Base-by-base conservation (phyloP, 92 coral and sea anemone genomes). In the Phenganax stokvisi region DNA sequence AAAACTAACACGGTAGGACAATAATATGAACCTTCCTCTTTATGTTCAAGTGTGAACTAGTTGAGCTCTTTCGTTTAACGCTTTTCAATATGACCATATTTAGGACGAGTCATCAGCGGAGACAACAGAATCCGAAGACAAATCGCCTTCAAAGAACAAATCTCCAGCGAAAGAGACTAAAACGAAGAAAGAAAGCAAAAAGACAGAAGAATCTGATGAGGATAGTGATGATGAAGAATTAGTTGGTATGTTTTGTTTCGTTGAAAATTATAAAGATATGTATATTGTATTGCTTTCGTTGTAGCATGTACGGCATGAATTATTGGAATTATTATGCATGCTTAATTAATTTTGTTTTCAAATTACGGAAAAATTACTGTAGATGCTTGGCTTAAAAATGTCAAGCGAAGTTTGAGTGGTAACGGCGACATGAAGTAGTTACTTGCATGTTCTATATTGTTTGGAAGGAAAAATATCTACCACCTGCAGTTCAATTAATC, bases 161-260 rank as follows among this genome's bases (percentile, higher is more conserved):
- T 31, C 71, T 15, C 81, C 83, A 15, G 56, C 15, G 11, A 76
- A 76, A 13, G 56, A 29, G 87, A 83, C 72, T 84, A 86, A 64
- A 83, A 85, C 74, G n/a, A 76, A 57, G 87, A 71, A 79, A 59
- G 64, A 78, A 77, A 88, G 47, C 68, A 83, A 62, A 81, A 76
- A 29, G 74, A 53, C 79, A 55, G 37, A 37, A 9, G 82, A 55
- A 17, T 77, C 86, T 61, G 89, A 85, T 25, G 96, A 91, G 10
- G 92, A 88, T 6, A 85, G 77, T 4, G 89, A 84, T 15, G 86
- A 84, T 12, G 97, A 91, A 51, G 90, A 92, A 12, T 86, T 92
- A 73, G 89, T 87, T 10, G 97, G 84, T 8, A 92, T 88, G 77
- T 89, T 89, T 56, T 91, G 75, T 82, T 20, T 83, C 13, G 25